Conservation (phyloP, 2,888 invertebrate species). For the Gastrophysa polygoni region DNA sequence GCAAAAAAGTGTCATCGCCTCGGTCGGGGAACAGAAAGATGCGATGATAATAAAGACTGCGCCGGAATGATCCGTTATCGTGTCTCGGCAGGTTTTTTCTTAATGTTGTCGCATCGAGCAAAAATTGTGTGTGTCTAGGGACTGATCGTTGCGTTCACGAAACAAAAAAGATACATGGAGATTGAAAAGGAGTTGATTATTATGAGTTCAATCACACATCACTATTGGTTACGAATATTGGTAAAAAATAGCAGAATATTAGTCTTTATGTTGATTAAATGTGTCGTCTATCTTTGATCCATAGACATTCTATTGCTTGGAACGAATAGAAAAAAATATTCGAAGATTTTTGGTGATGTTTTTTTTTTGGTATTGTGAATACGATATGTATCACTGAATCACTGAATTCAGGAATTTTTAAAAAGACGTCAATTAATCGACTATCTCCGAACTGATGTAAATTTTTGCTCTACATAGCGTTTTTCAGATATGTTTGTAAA, state of each 20-base stretch:
- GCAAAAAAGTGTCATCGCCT: constrained; percentile 41
- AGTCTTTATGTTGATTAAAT: no score
- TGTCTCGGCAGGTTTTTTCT: constrained; percentile 36
- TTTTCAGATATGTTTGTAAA: constrained; percentile 33
- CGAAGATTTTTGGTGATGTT: no score
- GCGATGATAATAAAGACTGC: constrained; percentile 45
- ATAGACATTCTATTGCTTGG: no score
- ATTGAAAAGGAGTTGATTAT: no score
- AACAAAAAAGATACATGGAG: constrained; percentile 8
- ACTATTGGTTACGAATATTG: no score
- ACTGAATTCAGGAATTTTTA: constrained; percentile 30
- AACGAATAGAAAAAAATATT: no score
- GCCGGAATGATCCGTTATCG: constrained; percentile 53
- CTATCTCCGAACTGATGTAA: constrained; percentile 35
- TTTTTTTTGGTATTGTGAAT: constrained; percentile 8
- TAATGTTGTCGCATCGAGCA: constrained; percentile 29
- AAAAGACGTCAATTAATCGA: constrained; percentile 35
- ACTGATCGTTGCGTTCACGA: constrained; percentile 33
- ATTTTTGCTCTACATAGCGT: constrained; percentile 35
- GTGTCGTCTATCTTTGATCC: no score
- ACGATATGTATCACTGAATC: not conserved
- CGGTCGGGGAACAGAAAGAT: constrained; percentile 40
- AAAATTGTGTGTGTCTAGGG: constrained; percentile 27
- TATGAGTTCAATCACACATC: no score
- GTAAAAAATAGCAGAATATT: no score